Base-by-base conservation (phyloP, 2,113 vertebrate genomes). In the Perca flavescens region DNA sequence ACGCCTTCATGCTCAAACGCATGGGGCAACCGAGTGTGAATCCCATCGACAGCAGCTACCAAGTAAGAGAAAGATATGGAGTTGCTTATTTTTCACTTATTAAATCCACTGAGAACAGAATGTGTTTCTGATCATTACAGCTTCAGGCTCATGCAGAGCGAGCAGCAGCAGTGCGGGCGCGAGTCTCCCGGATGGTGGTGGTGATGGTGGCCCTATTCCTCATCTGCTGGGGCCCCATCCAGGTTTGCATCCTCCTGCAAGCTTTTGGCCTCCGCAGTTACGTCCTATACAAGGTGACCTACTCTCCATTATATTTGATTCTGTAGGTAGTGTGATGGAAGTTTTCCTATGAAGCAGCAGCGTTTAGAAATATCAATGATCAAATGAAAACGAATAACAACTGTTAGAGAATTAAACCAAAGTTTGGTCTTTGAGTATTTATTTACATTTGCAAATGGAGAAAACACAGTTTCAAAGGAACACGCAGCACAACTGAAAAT, bases 141-240 rank as follows among this genome's bases (percentile, higher is more conserved):
- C 73, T 95, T 4, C 93, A 93, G 82, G 86, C 91, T 53, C 90
- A 94, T 80, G 81, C 84, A 7, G 88, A 92, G 64, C 88, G 88
- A 65, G 86, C 89, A 4, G 91, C 82, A 21, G 91, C 93, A 1
- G 82, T 95, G 62, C 63, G 93, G 46, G 87, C 72, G 0, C 83
- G 88, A 60, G 92, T 95, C 60, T 95, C 94, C 71, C 75, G 86
- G 21, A 95, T 95, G 95, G 95, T 96, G 83, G 87, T 94, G 63
- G 93, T 95, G 72, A 94, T 95, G 66, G 95, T 96, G 57, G 82
- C 86, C 4, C 89, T 96, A 10, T 96, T 96, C 74, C 91, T 94
- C n/a, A 1, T 96, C 74, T 96, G 94, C 85, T 95, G 95, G 94
- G 95, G 94, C 12, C 95, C 94, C 58, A 95, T 95, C 65, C 95